These are phyloP conservation scores for Cryptus viduatorius DNA, from an alignment of 2,888 invertebrate genomes.

Conservation along the genomic window DNA sequence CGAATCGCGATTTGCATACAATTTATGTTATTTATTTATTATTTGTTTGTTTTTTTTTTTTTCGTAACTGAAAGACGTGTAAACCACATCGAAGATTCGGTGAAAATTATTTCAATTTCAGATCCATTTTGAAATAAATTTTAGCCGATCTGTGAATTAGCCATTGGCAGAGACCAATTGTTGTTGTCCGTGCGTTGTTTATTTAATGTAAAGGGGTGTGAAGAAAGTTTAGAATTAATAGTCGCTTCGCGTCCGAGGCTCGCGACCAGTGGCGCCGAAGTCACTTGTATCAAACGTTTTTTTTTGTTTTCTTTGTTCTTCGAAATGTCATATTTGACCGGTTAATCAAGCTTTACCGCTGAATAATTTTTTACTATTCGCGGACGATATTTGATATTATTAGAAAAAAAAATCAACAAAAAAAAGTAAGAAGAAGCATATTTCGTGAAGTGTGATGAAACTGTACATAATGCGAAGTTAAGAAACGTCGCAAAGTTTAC, in stretches of 20 bases:
- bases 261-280: background rate
- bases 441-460: slow-evolving; percentile 33
- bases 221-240: slow-evolving; percentile 10
- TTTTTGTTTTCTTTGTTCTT: background rate
- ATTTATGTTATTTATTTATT: background rate
- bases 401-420: slow-evolving; percentile 13
- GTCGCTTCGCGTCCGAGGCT: background rate
- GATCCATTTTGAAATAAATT: slow-evolving; percentile 85
- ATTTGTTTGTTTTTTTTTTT: background rate
- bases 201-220: background rate
- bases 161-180: slow-evolving; percentile 23
- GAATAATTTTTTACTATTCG: background rate
- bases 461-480: slow-evolving; percentile 55
- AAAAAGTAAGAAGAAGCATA: slow-evolving; percentile 17
- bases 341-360: slow-evolving; percentile 5
- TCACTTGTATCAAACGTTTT: background rate
- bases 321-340: slow-evolving; percentile 7
- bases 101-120: slow-evolving; percentile 84
- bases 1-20: background rate
- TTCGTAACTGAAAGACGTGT: background rate
- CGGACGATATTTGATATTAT: slow-evolving; percentile 22
- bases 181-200: background rate
- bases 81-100: slow-evolving; percentile 65
- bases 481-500: background rate
- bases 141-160: slow-evolving; percentile 77